phyloP scores from a whole-genome alignment of 1,140 invertebrate species.

The Caenorhabditis briggsae region DNA sequence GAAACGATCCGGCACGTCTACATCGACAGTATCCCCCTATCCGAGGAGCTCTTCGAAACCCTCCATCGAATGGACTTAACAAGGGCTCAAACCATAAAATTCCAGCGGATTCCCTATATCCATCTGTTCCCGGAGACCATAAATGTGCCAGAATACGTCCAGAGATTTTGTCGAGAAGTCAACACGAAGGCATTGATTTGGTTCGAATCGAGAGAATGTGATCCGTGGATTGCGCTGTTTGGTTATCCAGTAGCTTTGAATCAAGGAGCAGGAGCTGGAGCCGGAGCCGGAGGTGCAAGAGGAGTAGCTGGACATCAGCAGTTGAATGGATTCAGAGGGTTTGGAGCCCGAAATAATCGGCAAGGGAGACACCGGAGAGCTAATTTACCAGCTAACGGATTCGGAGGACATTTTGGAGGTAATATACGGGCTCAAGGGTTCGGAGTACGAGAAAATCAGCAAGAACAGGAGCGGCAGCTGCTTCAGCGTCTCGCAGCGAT shows the following conservation, averaged over 20 bases:
- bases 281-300: too few species aligned
- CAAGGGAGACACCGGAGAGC: too few species aligned
- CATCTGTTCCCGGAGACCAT: background rate
- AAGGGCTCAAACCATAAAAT: background rate
- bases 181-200: background rate
- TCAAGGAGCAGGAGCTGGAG: too few species aligned
- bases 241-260: background rate
- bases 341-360: too few species aligned
- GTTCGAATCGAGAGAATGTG: conserved; percentile 1
- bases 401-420: too few species aligned
- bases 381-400: too few species aligned
- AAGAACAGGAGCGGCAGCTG: too few species aligned
- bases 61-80: background rate
- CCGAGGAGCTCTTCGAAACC: background rate
- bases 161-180: background rate
- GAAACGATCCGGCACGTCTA: background rate
- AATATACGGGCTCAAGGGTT: too few species aligned
- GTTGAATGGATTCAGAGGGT: too few species aligned
- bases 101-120: background rate
- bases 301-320: too few species aligned
- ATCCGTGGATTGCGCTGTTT: conserved; percentile 3
- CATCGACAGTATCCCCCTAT: background rate
- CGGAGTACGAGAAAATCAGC: too few species aligned
- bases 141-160: background rate
- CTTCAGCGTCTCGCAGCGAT: too few species aligned